Evolutionary conservation across 2,797 vertebrate genomes (phyloP), one percentile per base, ranked within the genome.

Genomic region (Hyperoplus lanceolatus): DNA sequence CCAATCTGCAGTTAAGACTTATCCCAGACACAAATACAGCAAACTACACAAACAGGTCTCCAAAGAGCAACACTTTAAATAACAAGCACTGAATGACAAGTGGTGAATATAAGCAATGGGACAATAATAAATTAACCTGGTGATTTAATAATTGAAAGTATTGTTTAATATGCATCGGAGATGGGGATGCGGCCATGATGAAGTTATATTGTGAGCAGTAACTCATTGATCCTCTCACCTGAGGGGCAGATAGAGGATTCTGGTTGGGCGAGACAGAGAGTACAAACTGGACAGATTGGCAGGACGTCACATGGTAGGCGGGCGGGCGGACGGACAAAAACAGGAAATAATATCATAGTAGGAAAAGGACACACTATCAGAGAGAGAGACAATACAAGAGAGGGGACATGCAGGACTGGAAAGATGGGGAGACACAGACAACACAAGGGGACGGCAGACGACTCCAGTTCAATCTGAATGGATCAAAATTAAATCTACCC

Each of bases 211-310:
- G 14, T 67, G 64, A 80, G 15, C 16, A 16, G 38, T 38, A 13
- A 73, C 1, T 29, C 21, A 12, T 59, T 16, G 75, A 65, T 65
- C 46, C 36, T 90, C 95, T 95, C 94, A 95, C 95, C 94, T 95
- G 80, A 91, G 81, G 29, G 91, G 90, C 75, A 90, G 80, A 78
- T 90, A 92, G 79, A 93, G 89, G 75, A 91, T 60, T 91, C 92
- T 93, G 89, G 89, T 60, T 41, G 85, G 67, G 79, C 59, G 76
- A 85, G 75, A 88, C 83, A 91, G 63, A 89, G 70, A 78, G 38
- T 79, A 90, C 79, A 91, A 81, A 85, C 77, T 89, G 86, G 87
- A 90, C 83, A 91, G 77, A 90, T 64, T 79, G 75, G 72, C 21
- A 74, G 75, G 63, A 90, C 74, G 70, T 82, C 75, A 82, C 75